These are phyloP conservation scores for Coreoperca whiteheadi DNA, from an alignment of 2,113 vertebrate genomes.

Conservation along the genomic window DNA sequence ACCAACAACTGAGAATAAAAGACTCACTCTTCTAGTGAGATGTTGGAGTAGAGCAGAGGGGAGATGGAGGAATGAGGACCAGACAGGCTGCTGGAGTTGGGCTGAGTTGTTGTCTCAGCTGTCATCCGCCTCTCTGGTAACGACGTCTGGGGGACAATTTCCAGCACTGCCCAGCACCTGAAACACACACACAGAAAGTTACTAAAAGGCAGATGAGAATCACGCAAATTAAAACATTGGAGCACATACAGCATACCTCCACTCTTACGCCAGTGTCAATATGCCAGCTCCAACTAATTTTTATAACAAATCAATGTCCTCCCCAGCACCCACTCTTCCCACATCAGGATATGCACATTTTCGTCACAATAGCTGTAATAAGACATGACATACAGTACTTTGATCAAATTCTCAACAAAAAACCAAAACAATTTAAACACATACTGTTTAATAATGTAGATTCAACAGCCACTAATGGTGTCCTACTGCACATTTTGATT, in stretches of 20 bases:
- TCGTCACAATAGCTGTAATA: not conserved
- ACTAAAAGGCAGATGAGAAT: not conserved
- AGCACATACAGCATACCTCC: not conserved
- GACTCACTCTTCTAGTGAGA: constrained; percentile 82
- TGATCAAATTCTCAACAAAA: not conserved
- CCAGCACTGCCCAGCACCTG: constrained; percentile 84
- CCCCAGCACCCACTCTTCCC: no score
- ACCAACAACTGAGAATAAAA: no score
- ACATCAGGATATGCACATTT: not conserved
- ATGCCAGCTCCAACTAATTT: not conserved
- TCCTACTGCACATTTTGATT: not conserved
- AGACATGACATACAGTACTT: not conserved
- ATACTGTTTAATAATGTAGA: not conserved
- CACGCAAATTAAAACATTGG: not conserved
- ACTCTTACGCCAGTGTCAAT: not conserved
- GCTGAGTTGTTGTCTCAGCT: constrained; percentile 28
- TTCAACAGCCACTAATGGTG: not conserved
- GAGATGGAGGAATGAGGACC: constrained; percentile 22
- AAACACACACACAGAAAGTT: constrained; percentile 4
- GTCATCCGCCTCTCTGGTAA: constrained; percentile 38
- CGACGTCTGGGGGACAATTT: constrained; percentile 84
- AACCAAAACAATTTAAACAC: no score
- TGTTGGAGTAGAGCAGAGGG: constrained; percentile 76
- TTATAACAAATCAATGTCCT: not conserved
- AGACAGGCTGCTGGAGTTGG: constrained; percentile 54